Percentiles rank a stretch among this genome's conserved stretches.
Conservation (phyloP, 2,888 invertebrate genomes). For the Eilema caniola region DNA sequence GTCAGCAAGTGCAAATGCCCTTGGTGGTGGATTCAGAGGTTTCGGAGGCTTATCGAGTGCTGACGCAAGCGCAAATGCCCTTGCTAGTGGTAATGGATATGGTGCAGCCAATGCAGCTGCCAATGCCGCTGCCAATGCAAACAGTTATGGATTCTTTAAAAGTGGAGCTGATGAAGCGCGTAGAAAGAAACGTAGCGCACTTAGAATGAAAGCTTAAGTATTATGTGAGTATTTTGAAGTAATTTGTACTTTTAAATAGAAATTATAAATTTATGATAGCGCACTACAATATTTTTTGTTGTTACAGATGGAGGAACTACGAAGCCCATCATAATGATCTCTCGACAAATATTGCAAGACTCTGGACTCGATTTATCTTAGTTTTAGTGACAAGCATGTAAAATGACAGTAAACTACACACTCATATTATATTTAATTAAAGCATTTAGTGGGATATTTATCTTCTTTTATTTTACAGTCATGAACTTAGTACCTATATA, state of each 20-base stretch:
- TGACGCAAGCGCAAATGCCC: conserved; percentile 31
- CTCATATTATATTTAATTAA: conserved; percentile 54
- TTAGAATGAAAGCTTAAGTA: conserved; percentile 43
- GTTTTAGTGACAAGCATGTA: conserved; percentile 51
- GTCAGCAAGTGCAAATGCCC: conserved; percentile 2
- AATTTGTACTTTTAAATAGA: not conserved
- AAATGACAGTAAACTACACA: conserved; percentile 59
- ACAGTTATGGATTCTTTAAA: conserved; percentile 24
- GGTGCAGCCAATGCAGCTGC: conserved; percentile 32
- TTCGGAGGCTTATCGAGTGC: conserved; percentile 27
- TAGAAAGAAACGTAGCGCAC: conserved; percentile 43
- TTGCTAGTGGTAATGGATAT: conserved; percentile 12
- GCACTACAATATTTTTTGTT: conserved; percentile 13
- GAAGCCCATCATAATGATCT: conserved; percentile 41
- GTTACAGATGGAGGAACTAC: conserved; percentile 32
- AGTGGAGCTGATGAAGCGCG: conserved; percentile 35
- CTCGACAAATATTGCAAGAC: conserved; percentile 46
- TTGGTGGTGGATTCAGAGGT: conserved; percentile 5
- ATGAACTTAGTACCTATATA: not conserved
- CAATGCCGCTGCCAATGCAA: conserved; percentile 32
- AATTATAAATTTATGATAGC: not conserved
- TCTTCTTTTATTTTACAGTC: conserved; percentile 33
- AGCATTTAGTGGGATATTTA: conserved; percentile 59
- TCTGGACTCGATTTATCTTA: conserved; percentile 43
- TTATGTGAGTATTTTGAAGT: conserved; percentile 32